Conservation (phyloP, 1,140 invertebrate genomes). For the Zaprionus davidi region DNA sequence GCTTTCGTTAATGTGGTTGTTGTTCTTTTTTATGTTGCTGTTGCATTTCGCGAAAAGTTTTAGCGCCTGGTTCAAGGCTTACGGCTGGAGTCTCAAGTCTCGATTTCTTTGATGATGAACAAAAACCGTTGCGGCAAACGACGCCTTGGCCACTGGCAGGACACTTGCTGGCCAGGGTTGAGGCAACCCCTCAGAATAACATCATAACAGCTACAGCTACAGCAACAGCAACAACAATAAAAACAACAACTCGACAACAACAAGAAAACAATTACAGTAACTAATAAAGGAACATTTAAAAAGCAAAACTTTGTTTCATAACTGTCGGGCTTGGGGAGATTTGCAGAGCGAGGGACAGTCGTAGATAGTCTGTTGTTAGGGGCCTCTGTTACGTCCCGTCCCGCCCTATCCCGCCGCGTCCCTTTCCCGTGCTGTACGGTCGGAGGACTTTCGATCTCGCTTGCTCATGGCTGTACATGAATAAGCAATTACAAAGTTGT, state of each 20-base stretch:
- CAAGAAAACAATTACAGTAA: constrained; percentile 78
- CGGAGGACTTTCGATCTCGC: constrained; percentile 31
- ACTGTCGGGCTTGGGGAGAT: constrained; percentile 14
- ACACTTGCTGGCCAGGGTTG: constrained; percentile 30
- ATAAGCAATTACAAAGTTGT: constrained; percentile 83
- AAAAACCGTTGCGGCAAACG: constrained; percentile 42
- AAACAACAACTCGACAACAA: constrained; percentile 49
- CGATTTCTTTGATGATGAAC: constrained; percentile 69
- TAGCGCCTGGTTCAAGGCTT: constrained; percentile 46
- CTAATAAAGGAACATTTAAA: constrained; percentile 83
- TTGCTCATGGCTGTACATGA: constrained; percentile 65
- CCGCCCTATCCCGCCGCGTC: background rate
- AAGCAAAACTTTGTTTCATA: constrained; percentile 75
- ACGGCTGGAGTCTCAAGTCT: constrained; percentile 53
- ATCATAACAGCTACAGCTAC: constrained; percentile 29
- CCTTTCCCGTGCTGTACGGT: background rate
- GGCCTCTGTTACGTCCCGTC: constrained; percentile 10
- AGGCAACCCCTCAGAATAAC: constrained; percentile 1
- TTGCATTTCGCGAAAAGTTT: constrained; percentile 71
- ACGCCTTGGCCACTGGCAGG: constrained; percentile 38
- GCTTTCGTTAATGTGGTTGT: constrained; percentile 52
- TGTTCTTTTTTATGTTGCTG: constrained; percentile 48
- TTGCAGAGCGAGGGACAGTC: constrained; percentile 10
- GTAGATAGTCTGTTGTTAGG: constrained; percentile 9
- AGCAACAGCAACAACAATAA: constrained; percentile 52